Evolutionary conservation across 1,140 invertebrate genomes (phyloP).

Genomic region (Neodiprion fabricii): DNA sequence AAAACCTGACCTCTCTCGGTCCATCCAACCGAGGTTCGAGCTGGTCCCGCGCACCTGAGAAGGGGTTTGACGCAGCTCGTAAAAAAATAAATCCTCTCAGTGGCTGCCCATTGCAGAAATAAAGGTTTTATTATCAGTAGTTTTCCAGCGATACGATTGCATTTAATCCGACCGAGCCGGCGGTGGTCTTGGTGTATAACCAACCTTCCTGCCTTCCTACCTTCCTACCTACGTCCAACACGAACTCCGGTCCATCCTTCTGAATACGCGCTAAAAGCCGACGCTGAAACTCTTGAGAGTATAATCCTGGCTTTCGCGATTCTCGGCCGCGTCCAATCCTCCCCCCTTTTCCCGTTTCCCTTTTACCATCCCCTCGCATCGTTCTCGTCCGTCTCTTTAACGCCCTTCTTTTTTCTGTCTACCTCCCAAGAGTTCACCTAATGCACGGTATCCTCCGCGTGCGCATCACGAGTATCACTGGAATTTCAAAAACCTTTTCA

Average conservation of each 20-base stretch:
- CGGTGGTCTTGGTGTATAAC: neutral
- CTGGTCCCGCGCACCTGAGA: neutral
- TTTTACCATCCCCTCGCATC: slow-evolving; percentile 23
- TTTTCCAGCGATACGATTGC: slow-evolving; percentile 21
- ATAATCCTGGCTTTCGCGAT: slow-evolving; percentile 44
- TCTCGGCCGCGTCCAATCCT: slow-evolving; percentile 32
- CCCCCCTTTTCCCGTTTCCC: slow-evolving; percentile 20
- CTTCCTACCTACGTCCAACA: too few species aligned
- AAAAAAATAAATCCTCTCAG: slow-evolving; percentile 1
- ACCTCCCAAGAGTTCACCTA: too few species aligned
- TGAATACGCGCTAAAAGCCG: slow-evolving; percentile 43
- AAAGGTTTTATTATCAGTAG: slow-evolving; percentile 19
- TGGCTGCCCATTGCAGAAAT: neutral
- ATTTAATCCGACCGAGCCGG: slow-evolving; percentile 20
- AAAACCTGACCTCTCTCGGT: too few species aligned
- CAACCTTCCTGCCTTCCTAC: neutral
- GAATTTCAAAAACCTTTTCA: too few species aligned
- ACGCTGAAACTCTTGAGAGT: slow-evolving; percentile 43
- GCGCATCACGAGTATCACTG: too few species aligned
- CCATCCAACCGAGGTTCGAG: neutral
- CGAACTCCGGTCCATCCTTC: slow-evolving; percentile 23
- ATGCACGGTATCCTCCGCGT: too few species aligned
- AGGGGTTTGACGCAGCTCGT: neutral
- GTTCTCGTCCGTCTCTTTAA: neutral
- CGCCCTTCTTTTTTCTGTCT: neutral